Evolutionary conservation across 1,140 invertebrate genomes (phyloP).

Genomic region (Mylabris phalerata): DNA sequence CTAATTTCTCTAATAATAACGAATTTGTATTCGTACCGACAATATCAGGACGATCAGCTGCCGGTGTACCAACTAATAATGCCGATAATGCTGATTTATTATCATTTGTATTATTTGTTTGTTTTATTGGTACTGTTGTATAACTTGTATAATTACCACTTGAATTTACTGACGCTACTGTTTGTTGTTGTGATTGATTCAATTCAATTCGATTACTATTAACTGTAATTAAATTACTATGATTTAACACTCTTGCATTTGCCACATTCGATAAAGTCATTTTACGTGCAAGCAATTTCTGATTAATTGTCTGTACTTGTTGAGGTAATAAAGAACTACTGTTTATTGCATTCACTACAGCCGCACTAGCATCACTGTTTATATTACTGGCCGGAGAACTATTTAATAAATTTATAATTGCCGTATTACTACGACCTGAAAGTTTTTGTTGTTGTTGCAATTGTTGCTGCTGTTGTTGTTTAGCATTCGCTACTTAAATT

Average conservation of each 20-base stretch:
- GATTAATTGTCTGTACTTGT: slow-evolving; percentile 35
- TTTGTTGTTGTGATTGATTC: slow-evolving; percentile 34
- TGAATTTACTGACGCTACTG: slow-evolving; percentile 32
- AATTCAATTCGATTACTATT: slow-evolving; percentile 36
- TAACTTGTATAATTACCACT: slow-evolving; percentile 29
- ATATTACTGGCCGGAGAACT: slow-evolving; percentile 62
- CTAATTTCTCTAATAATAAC: slow-evolving; percentile 51
- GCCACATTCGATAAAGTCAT: slow-evolving; percentile 38
- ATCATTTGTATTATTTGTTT: slow-evolving; percentile 19
- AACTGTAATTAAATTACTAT: slow-evolving; percentile 45
- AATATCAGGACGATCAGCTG: slow-evolving; percentile 51
- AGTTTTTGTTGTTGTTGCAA: slow-evolving; percentile 46
- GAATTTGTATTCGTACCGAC: slow-evolving; percentile 49
- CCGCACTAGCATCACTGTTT: slow-evolving; percentile 44
- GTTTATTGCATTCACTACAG: slow-evolving; percentile 39
- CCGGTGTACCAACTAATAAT: slow-evolving; percentile 47
- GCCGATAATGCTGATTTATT: slow-evolving; percentile 32
- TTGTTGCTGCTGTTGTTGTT: slow-evolving; percentile 45
- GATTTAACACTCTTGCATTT: slow-evolving; percentile 38
- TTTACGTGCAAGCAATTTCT: slow-evolving; percentile 36
- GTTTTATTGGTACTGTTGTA: slow-evolving; percentile 33
- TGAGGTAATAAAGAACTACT: slow-evolving; percentile 36
- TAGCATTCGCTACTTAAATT: slow-evolving; percentile 4
- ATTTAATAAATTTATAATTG: slow-evolving; percentile 66
- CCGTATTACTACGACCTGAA: slow-evolving; percentile 53